These are phyloP conservation scores for Lateolabrax maculatus DNA, from an alignment of 2,797 vertebrate genomes.

Conservation along the genomic window DNA sequence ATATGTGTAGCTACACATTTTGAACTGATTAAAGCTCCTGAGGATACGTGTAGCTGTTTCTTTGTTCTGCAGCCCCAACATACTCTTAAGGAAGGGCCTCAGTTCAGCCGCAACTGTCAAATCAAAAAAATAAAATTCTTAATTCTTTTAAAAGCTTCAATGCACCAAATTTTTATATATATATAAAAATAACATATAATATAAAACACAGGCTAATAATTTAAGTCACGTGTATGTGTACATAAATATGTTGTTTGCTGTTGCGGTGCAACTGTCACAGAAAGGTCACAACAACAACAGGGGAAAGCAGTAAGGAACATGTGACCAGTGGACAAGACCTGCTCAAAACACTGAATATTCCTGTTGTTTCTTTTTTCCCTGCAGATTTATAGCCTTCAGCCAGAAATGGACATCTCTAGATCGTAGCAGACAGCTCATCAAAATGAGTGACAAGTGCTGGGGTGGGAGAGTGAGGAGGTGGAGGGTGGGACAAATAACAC, in stretches of 20 bases:
- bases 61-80: background rate
- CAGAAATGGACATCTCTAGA: slow-evolving; percentile 37
- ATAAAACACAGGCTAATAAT: too few species aligned
- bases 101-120: background rate
- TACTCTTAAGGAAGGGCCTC: background rate
- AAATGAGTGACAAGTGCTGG: slow-evolving; percentile 62
- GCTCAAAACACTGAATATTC: slow-evolving; percentile 15
- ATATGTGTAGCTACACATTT: slow-evolving; percentile 49
- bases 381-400: slow-evolving; percentile 42
- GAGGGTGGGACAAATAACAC: slow-evolving; percentile 42
- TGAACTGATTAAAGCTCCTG: slow-evolving; percentile 39
- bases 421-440: slow-evolving; percentile 55
- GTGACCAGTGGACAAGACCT: slow-evolving; percentile 19
- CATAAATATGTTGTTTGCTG: slow-evolving; percentile 7
- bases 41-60: slow-evolving; percentile 1
- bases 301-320: slow-evolving; percentile 9
- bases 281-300: slow-evolving; percentile 54
- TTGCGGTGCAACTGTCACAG: slow-evolving; percentile 25
- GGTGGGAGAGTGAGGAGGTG: slow-evolving; percentile 28
- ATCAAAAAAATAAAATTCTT: background rate
- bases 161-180: too few species aligned
- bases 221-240: background rate
- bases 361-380: slow-evolving; percentile 3
- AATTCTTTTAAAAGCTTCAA: slow-evolving; percentile 2
- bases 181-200: too few species aligned